Conservation (phyloP, 1,140 invertebrate species). For the Apolygus lucorum region DNA sequence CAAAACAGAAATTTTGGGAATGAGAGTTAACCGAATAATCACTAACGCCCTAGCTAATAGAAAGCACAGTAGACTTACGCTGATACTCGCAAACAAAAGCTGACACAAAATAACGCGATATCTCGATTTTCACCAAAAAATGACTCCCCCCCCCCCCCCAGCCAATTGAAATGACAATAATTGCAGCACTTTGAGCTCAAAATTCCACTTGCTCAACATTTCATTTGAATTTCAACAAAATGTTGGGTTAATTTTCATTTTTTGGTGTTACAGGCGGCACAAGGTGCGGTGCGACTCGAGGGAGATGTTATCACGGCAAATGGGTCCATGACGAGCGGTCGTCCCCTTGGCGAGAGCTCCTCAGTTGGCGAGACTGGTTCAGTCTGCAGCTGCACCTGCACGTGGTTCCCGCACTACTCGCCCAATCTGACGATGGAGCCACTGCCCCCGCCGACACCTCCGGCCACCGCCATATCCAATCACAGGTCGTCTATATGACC, state of each 20-base stretch:
- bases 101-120: no score
- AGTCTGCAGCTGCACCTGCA: constrained; percentile 74
- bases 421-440: constrained; percentile 44
- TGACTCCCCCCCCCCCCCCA: no score
- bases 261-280: constrained; percentile 53
- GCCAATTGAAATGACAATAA: no score
- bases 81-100: no score
- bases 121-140: no score
- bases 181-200: no score
- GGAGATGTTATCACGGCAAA: constrained; percentile 91
- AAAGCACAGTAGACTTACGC: no score
- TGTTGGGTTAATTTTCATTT: constrained; percentile 12
- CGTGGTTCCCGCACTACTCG: constrained; percentile 52
- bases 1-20: no score
- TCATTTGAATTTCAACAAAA: neutral
- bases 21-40: no score
- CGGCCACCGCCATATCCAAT: constrained; percentile 19
- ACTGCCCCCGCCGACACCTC: constrained; percentile 40
- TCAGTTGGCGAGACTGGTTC: constrained; percentile 58
- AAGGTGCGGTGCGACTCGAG: constrained; percentile 80
- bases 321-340: constrained; percentile 69
- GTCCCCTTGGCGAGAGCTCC: constrained; percentile 47
- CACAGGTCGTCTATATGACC: constrained; percentile 51
- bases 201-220: no score
- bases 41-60: no score